A percentile compares a stretch with the other conserved stretches of the same genome.
Evolutionary conservation across 2,113 vertebrate species (phyloP).

Genomic region (Sinosuthora webbiana): DNA sequence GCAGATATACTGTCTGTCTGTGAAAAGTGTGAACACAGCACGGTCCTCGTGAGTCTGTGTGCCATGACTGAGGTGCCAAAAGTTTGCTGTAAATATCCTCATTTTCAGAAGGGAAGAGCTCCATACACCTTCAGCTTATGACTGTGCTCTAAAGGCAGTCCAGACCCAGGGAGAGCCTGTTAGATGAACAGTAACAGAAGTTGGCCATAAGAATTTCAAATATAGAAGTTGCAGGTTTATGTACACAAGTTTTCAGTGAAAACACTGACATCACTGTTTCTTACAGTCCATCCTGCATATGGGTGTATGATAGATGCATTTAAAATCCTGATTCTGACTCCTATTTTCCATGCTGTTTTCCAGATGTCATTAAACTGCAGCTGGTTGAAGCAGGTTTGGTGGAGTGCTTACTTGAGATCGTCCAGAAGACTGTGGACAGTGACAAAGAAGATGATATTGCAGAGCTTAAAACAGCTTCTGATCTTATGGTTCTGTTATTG

Average conservation of each 20-base stretch:
- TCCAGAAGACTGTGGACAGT: slow-evolving; percentile 90
- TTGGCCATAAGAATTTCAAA: not conserved
- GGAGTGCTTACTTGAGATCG: slow-evolving; percentile 92
- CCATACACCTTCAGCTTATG: not conserved
- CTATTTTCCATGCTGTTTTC: not conserved
- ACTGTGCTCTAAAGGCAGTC: not conserved
- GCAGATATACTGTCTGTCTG: not conserved
- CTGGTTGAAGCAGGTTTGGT: slow-evolving; percentile 96
- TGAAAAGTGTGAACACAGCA: not conserved
- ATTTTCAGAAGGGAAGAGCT: not conserved
- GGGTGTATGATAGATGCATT: not conserved
- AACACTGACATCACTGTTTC: not conserved
- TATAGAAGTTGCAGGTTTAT: not conserved
- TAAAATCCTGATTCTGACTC: not conserved
- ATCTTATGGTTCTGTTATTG: slow-evolving; percentile 96
- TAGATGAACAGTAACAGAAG: not conserved
- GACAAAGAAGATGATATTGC: slow-evolving; percentile 91
- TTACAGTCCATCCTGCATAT: accelerated
- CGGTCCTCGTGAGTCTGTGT: not conserved
- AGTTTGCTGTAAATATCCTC: not conserved
- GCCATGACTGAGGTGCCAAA: not conserved
- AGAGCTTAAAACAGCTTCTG: slow-evolving; percentile 95
- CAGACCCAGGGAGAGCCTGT: not conserved
- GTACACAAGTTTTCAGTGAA: not conserved
- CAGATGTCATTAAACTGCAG: slow-evolving; percentile 96